phyloP scores from a whole-genome alignment of 2,113 vertebrate species.

The Motacilla alba region DNA sequence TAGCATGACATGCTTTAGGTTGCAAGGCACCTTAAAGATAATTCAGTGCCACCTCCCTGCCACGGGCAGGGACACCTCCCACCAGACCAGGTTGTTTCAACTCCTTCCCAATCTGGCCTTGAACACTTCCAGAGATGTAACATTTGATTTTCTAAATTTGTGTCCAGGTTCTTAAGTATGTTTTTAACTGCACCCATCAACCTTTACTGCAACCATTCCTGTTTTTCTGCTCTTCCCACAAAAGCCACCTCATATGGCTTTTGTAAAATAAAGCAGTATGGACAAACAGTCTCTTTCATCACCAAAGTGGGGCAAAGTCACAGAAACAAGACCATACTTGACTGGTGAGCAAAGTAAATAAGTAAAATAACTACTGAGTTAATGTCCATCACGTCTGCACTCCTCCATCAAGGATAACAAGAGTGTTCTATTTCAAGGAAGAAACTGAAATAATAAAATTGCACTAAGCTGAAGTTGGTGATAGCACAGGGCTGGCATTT shows the following conservation, averaged over 20 bases:
- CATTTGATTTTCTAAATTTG: neutral
- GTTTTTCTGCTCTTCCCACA: neutral
- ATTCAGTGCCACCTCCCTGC: neutral
- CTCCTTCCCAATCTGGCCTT: neutral
- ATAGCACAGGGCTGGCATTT: neutral
- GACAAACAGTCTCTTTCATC: neutral
- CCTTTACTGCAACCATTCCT: neutral
- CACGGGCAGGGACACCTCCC: neutral
- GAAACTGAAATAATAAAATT: neutral
- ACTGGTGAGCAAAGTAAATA: neutral
- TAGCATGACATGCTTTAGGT: neutral
- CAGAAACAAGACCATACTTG: neutral
- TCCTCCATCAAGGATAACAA: neutral
- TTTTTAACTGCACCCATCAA: neutral
- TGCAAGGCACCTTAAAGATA: neutral
- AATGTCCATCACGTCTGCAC: neutral
- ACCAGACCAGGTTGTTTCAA: neutral
- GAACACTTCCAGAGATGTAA: neutral
- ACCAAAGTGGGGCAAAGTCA: neutral
- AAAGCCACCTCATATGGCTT: neutral
- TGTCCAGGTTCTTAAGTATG: neutral
- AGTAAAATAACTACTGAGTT: neutral
- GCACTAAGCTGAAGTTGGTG: neutral
- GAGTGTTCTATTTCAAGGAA: neutral
- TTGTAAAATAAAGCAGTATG: neutral